phyloP scores from a whole-genome alignment of 2,113 vertebrate species.

The Phasianus colchicus region DNA sequence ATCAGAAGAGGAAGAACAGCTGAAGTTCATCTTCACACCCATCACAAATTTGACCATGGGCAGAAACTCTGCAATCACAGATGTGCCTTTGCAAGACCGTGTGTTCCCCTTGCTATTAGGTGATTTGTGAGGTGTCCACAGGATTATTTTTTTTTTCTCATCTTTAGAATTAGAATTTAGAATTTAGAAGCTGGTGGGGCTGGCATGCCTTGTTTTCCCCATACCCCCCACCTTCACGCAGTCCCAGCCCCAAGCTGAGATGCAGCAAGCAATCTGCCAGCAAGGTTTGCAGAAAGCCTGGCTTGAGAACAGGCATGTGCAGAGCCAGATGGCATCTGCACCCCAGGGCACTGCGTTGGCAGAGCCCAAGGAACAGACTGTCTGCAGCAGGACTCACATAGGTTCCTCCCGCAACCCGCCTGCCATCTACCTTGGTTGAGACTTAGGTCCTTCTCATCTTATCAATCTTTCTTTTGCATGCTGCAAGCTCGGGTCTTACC shows the following conservation, averaged over 20 bases:
- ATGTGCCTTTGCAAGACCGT: background rate
- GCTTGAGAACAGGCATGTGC: background rate
- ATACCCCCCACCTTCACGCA: background rate
- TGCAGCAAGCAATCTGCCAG: background rate
- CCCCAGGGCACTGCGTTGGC: background rate
- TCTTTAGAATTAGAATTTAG: background rate
- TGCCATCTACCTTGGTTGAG: background rate
- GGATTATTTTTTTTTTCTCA: background rate
- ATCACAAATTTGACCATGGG: background rate
- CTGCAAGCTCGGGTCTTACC: background rate
- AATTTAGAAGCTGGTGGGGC: background rate
- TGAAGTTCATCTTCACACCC: background rate
- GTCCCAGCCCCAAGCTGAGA: background rate
- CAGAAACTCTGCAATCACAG: background rate
- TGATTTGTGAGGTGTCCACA: background rate
- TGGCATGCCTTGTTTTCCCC: background rate
- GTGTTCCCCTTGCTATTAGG: background rate
- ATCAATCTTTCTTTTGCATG: background rate
- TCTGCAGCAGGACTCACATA: background rate
- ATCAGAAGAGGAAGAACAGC: background rate
- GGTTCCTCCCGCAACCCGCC: background rate
- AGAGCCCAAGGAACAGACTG: background rate
- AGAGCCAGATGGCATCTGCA: constrained; percentile 1
- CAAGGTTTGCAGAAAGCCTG: background rate
- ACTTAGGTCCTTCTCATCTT: background rate